These are phyloP conservation scores for Pedetes capensis DNA, from an alignment of 2,113 vertebrate genomes.

Conservation along the genomic window DNA sequence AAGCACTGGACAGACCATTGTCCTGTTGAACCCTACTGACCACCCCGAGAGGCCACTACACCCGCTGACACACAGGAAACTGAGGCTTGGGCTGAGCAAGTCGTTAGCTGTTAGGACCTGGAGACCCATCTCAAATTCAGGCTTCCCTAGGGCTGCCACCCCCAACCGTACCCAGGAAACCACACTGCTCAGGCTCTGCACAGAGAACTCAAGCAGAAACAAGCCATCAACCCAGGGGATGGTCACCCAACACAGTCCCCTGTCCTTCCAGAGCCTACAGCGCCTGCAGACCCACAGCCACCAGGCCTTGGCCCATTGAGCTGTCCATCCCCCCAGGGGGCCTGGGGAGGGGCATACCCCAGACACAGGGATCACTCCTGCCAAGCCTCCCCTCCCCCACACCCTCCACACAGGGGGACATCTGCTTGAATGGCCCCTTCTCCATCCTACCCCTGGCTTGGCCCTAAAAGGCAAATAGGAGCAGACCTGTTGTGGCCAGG, in stretches of 20 bases:
- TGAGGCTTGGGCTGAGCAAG: background rate
- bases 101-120: background rate
- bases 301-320: background rate
- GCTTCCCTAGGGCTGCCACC: too few relatives aligned
- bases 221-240: accelerated
- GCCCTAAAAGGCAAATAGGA: background rate
- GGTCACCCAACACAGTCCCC: background rate
- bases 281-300: background rate
- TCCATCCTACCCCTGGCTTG: background rate
- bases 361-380: background rate
- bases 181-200: background rate
- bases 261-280: accelerated
- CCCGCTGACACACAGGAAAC: background rate
- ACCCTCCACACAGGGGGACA: background rate
- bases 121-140: too few relatives aligned
- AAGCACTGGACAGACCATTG: background rate
- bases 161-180: too few relatives aligned
- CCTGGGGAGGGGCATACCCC: background rate
- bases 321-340: background rate
- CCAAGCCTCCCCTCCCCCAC: background rate
- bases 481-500: too few relatives aligned
- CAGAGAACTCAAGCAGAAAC: background rate
- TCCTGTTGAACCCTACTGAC: background rate
- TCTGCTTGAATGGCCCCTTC: accelerated
- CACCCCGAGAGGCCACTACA: background rate